Conservation (phyloP, 2,797 vertebrate species). For the Pagetopsis macropterus region DNA sequence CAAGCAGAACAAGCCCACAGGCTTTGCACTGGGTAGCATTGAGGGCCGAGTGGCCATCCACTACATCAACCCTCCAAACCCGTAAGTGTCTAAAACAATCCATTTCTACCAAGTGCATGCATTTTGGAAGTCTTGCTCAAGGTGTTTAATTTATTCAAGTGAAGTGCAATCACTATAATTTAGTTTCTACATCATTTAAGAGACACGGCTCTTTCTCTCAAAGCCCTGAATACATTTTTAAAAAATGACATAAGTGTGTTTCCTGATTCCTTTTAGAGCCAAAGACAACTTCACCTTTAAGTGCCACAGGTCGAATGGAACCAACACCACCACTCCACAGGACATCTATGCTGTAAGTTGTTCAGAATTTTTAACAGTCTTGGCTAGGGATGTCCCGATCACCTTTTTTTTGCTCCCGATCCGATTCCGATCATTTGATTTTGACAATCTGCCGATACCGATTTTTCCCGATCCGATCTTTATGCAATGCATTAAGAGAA, state of each 20-base stretch:
- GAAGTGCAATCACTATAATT: background rate
- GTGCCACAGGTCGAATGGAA: constrained; percentile 98
- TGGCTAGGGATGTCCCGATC: too few relatives aligned
- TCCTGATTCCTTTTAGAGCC: constrained; percentile 79
- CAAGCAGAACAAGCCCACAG: constrained; percentile 98
- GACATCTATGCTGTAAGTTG: constrained; percentile 97
- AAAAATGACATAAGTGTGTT: constrained; percentile 3
- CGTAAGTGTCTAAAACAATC: constrained; percentile 84
- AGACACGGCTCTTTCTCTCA: background rate
- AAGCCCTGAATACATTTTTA: background rate
- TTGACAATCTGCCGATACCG: too few relatives aligned
- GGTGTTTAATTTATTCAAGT: background rate
- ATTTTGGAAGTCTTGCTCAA: constrained; percentile 6
- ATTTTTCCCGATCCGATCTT: too few relatives aligned
- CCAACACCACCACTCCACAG: constrained; percentile 96
- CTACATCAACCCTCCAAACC: constrained; percentile 98
- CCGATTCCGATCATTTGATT: too few relatives aligned
- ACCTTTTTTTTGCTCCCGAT: too few relatives aligned
- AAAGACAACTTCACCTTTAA: constrained; percentile 99
- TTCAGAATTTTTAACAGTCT: background rate
- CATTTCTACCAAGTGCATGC: background rate
- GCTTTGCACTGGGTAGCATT: constrained; percentile 97
- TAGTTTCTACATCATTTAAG: background rate
- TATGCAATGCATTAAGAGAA: too few relatives aligned
- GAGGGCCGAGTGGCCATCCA: constrained; percentile 98